These are phyloP conservation scores for Helleia helle DNA, from an alignment of 2,888 invertebrate genomes.

Conservation along the genomic window DNA sequence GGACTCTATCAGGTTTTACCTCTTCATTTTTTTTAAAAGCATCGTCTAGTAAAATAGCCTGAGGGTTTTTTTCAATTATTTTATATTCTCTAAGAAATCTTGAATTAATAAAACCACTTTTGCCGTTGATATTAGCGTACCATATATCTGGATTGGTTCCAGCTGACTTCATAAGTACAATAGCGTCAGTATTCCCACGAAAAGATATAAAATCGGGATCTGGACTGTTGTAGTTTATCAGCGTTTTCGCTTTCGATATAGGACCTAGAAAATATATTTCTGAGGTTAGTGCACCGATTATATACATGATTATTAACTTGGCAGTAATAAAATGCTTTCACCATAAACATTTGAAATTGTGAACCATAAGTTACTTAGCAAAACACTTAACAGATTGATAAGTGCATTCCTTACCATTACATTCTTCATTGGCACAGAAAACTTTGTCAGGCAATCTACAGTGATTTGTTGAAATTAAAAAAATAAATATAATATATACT, in stretches of 20 bases:
- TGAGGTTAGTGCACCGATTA: neutral
- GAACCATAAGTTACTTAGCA: neutral
- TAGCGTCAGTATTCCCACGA: constrained; percentile 67
- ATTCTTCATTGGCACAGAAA: constrained; percentile 80
- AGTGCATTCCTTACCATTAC: constrained; percentile 72
- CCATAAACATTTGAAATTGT: neutral
- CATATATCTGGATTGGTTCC: constrained; percentile 75
- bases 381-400: constrained; percentile 26
- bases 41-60: constrained; percentile 39
- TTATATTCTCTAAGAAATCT: constrained; percentile 75
- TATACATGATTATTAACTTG: neutral
- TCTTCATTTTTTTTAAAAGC: constrained; percentile 20
- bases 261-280: constrained; percentile 48
- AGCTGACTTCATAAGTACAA: constrained; percentile 81
- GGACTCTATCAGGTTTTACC: constrained; percentile 55
- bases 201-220: constrained; percentile 77
- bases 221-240: constrained; percentile 69
- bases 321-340: neutral
- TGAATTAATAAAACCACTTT: constrained; percentile 78
- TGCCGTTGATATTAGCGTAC: constrained; percentile 80
- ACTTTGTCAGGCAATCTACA: constrained; percentile 78
- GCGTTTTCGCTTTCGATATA: constrained; percentile 76
- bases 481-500: constrained; percentile 51
- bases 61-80: constrained; percentile 51
- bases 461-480: constrained; percentile 42